Percentiles rank a stretch among this genome's conserved stretches.
Evolutionary conservation across 1,140 invertebrate genomes (phyloP).

Genomic region (Mactra quadrangularis): DNA sequence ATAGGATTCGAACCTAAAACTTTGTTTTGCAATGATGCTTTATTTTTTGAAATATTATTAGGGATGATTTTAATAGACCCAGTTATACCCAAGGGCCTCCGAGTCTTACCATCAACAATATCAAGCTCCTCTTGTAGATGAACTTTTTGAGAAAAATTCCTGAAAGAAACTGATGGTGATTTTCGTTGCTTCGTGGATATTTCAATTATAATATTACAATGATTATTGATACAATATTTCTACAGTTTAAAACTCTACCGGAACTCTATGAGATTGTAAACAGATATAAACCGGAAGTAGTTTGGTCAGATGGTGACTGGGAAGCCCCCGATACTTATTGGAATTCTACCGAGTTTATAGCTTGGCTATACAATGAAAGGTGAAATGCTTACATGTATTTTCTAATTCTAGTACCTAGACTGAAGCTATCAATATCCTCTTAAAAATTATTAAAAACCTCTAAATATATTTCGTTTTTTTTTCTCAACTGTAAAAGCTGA

Average conservation of each 20-base stretch:
- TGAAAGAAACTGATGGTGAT: no score
- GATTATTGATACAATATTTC: neutral
- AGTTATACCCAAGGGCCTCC: no score
- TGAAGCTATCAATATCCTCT: no score
- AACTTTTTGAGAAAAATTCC: no score
- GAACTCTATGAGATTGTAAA: conserved; percentile 76
- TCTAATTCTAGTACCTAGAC: no score
- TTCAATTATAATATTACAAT: no score
- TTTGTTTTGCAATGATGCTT: neutral
- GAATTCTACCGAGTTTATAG: conserved; percentile 16
- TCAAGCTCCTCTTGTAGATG: no score
- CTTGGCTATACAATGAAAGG: conserved; percentile 87
- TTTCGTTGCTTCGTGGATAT: no score
- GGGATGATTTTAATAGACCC: no score
- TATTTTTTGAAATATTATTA: neutral
- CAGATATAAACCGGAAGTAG: conserved; percentile 28
- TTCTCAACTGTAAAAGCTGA: neutral
- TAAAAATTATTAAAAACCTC: neutral
- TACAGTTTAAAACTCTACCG: conserved; percentile 82
- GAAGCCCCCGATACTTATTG: conserved; percentile 12
- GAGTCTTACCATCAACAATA: no score
- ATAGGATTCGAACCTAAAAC: neutral
- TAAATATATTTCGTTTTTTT: neutral
- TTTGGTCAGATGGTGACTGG: conserved; percentile 24
- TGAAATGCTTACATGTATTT: no score